Evolutionary conservation across 2,797 vertebrate species (phyloP).

Genomic region (Urosaurus nigricauda): DNA sequence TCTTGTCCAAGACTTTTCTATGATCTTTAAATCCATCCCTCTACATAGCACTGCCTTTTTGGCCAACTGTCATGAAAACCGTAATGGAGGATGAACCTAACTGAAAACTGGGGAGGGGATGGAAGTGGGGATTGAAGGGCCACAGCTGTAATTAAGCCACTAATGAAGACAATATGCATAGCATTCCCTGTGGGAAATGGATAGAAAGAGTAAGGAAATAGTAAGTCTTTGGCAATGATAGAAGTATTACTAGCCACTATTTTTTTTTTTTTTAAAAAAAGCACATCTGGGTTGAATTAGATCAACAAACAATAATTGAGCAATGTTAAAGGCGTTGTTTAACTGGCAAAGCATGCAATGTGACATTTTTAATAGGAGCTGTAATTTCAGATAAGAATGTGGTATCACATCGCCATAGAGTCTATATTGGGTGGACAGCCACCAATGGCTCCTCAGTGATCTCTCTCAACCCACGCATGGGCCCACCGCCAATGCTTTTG

Average conservation of each 20-base stretch:
- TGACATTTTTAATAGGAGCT: conserved; percentile 4
- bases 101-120: neutral
- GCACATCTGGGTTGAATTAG: conserved; percentile 43
- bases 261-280: neutral
- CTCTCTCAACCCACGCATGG: neutral
- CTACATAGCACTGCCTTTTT: conserved; percentile 34
- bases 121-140: conserved; percentile 41
- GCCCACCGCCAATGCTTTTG: neutral
- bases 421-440: neutral
- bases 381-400: conserved; percentile 4
- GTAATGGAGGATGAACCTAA: conserved; percentile 25
- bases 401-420: neutral
- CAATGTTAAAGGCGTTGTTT: conserved; percentile 21
- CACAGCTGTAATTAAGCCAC: conserved; percentile 46
- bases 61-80: conserved; percentile 28
- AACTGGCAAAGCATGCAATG: conserved; percentile 19
- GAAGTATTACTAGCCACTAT: conserved; percentile 44
- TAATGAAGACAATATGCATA: conserved; percentile 70
- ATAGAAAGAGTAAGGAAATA: conserved; percentile 45
- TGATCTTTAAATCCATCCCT: conserved; percentile 52
- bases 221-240: conserved; percentile 49
- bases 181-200: conserved; percentile 4
- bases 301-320: conserved; percentile 33
- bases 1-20: conserved; percentile 68
- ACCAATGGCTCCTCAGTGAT: neutral